Evolutionary conservation across 2,888 invertebrate species (phyloP), one percentile per base, ranked within the genome.

Genomic region (Rhyacophila evoluta): DNA sequence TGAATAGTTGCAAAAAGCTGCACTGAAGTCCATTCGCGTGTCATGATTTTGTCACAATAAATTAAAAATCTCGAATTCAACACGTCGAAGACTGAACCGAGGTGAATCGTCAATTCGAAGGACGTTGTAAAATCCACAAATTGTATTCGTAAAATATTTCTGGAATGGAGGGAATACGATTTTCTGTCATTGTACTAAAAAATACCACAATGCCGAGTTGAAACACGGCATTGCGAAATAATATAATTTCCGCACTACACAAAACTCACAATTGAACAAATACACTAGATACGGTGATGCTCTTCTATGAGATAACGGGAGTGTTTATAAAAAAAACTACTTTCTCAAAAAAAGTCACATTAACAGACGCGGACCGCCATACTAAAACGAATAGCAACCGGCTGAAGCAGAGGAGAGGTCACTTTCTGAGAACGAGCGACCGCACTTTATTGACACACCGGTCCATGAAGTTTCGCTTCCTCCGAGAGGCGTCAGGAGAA

Each of bases 401-500:
- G 76, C 74, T 78, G 55, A 55, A 39, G 29, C 55, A 75, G 10
- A 41, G 67, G 19, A 33, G n/a, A 12, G 33, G 69, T 83, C 84
- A 83, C 73, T 84, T 84, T 83, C 78, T 84, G 82, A 89, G 86
- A 82, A 92, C 94, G 86, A 95, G 90, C 89, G 94, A 93, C 90
- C 94, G 92, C 87, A 95, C 93, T 92, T 95, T 95, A 88, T 94
- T 94, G 84, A 95, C 94, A 88, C 94, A 95, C 86, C 93, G 91
- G 91, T 95, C 95, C 92, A 96, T 94, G 86, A 96, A 95, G 87
- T 95, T 95, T 86, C 93, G 93, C 87, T 93, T 93, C 85, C 92
- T 90, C 86, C 94, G 93, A 6, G 90, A 91, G 84, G 92, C 92
- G 74, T 89, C 90, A 83, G 89, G 86, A 83, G 91, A 90, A 83